Base-by-base conservation (phyloP, 2,888 invertebrate species). In the Tipula unca region DNA sequence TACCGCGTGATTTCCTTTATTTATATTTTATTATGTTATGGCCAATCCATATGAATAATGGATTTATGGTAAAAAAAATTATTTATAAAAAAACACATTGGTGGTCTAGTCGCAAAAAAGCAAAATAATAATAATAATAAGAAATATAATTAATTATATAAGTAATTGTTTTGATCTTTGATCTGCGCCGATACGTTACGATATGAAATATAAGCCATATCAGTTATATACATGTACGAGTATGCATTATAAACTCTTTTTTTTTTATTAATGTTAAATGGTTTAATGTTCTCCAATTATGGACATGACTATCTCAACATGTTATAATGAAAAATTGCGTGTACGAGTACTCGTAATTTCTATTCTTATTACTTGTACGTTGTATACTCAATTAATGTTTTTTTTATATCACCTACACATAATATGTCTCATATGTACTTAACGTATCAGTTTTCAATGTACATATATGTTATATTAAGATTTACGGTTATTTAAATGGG, bases 41-140 rank as follows among this genome's bases (percentile, higher is more conserved):
- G 69, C n/a, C n/a, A 69, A 69, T 69, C 69, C 69, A 69, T 69
- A 69, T 69, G 69, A 69, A 69, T 69, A 69, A 69, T 69, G 69
- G 25, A 69, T 69, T 69, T 13, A 8, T 25, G 8, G 25, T 25
- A 69, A 25, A 69, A 25, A 48, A 48, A n/a, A n/a, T 10, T 39
- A 54, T 54, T 5, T 54, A 54, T 25, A 69, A 69, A 48, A 48
- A 48, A 69, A 69, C 69, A 69, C 69, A 25, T 69, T 69, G 69
- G 69, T 69, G 69, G 69, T 69, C 69, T 69, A 25, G 69, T 13
- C 25, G 20, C 69, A 69, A 69, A 69, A 69, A 69, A 8, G 5
- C n/a, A 25, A 48, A 48, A 48, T 1, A 48, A 48, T 3, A n/a
- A 25, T 25, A 25, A 25, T 69, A 69, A 25, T 69, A 69, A 69